phyloP scores from a whole-genome alignment of 2,797 vertebrate genomes.

The Aphelocoma californica region DNA sequence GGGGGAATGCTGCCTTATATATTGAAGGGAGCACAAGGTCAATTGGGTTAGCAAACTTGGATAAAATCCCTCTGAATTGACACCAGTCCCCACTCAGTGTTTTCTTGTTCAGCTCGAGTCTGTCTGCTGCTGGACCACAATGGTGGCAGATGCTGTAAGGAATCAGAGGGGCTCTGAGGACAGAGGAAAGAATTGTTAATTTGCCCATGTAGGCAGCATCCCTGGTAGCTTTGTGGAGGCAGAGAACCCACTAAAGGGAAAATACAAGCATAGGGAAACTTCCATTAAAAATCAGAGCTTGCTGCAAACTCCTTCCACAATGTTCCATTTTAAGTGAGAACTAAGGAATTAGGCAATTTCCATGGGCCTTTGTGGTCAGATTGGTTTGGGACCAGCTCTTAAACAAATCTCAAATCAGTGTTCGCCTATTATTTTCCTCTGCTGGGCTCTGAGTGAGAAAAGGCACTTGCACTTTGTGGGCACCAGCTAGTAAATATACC shows the following conservation, averaged over 20 bases:
- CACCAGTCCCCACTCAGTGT: neutral
- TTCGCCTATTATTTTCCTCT: neutral
- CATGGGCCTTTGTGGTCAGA: neutral
- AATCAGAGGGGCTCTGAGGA: neutral
- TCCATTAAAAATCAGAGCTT: neutral
- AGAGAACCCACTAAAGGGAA: neutral
- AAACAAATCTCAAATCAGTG: neutral
- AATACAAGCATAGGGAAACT: neutral
- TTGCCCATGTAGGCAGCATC: neutral
- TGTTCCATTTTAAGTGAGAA: neutral
- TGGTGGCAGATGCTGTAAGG: fast-evolving
- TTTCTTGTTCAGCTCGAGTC: neutral
- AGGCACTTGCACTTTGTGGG: neutral
- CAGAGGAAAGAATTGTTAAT: neutral
- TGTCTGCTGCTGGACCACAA: neutral
- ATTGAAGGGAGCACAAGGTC: neutral
- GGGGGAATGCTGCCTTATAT: fast-evolving
- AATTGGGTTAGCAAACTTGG: neutral
- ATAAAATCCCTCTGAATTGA: neutral
- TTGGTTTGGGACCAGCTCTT: neutral
- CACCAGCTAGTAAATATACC: neutral
- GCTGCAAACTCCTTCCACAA: neutral
- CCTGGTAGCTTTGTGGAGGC: neutral
- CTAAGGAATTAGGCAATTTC: neutral
- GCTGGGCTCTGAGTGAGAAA: neutral